Base-by-base conservation (phyloP, 1,140 invertebrate genomes). In the Aphidius ervi region DNA sequence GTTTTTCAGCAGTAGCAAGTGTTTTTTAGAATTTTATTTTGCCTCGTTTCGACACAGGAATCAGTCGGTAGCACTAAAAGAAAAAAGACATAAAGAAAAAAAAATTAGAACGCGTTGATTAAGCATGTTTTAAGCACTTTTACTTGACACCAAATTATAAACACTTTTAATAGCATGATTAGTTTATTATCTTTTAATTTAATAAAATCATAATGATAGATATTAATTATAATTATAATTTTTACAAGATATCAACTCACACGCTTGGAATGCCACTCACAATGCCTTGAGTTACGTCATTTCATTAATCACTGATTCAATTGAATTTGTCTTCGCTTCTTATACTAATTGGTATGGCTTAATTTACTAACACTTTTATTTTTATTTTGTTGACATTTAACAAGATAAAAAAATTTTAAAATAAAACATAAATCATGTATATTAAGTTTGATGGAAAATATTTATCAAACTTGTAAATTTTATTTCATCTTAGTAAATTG, bases 161-260 rank as follows among this genome's bases (percentile, higher is more conserved):
- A 9, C 10, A 39, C 49, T 39, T 16, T n/a, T 16, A 54, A n/a
- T 57, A 40, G 56, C 56, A 57, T 46, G 56, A 39, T 57, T 16
- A 42, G 16, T 31, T 39, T 6, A 48, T 39, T 56, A 23, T 42
- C 8, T 50, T 9, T 45, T 9, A 31, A 43, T 37, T 42, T 53
- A n/a, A 37, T 52, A 31, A 45, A 7, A 52, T 58, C 1, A 37
- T 52, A 52, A 4, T 37, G 5, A 59, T 50, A 43, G 10, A 45
- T 20, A 45, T 16, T 45, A 9, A 63, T 64, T 64, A 54, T 63
- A 1, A 31, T 31, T 31, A 31, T 69, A 70, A 42, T 68, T 64
- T 54, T 76, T 74, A 64, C 65, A 78, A 77, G 74, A 73, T 72
- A 70, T 66, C 74, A 63, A 71, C 71, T 69, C 64, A 76, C 67